These are phyloP conservation scores for Botrylloides violaceus DNA, from an alignment of 23 tunicate genomes.

Conservation along the genomic window DNA sequence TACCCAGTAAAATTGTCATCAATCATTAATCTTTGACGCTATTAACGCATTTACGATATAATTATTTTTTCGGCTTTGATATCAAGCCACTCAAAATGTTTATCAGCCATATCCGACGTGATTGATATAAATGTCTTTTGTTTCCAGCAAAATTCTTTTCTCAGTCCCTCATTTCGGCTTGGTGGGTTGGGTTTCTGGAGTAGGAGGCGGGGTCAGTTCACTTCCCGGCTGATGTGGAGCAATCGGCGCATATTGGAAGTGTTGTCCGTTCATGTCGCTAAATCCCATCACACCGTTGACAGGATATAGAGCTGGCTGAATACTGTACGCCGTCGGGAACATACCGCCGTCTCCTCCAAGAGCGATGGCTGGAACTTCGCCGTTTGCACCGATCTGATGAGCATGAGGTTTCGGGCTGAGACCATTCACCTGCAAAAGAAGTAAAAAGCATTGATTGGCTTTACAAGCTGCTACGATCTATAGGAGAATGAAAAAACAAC, in stretches of 20 bases:
- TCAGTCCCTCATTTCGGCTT: background rate
- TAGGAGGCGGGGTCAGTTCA: conserved; percentile 40
- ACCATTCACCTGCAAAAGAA: conserved; percentile 1
- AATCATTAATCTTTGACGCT: background rate
- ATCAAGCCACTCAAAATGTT: too few species aligned
- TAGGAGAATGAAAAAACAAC: too few species aligned
- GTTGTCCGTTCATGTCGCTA: conserved; percentile 5
- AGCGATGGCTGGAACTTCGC: conserved; percentile 16
- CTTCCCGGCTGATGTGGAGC: conserved; percentile 34
- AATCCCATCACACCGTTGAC: conserved; percentile 2
- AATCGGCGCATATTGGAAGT: conserved; percentile 40
- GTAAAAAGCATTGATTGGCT: too few species aligned
- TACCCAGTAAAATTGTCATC: background rate
- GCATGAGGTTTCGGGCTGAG: conserved; percentile 1
- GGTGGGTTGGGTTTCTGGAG: conserved; percentile 48
- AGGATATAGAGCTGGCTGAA: conserved; percentile 23
- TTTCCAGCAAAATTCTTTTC: too few species aligned
- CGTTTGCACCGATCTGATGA: background rate
- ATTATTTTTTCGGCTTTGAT: too few species aligned
- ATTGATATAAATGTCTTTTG: background rate
- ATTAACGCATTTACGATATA: background rate
- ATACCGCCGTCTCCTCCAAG: conserved; percentile 5
- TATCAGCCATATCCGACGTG: background rate
- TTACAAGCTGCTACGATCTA: too few species aligned
- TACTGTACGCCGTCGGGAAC: conserved; percentile 12